Conservation (phyloP, 2,797 vertebrate species). For the Protonibea diacanthus region DNA sequence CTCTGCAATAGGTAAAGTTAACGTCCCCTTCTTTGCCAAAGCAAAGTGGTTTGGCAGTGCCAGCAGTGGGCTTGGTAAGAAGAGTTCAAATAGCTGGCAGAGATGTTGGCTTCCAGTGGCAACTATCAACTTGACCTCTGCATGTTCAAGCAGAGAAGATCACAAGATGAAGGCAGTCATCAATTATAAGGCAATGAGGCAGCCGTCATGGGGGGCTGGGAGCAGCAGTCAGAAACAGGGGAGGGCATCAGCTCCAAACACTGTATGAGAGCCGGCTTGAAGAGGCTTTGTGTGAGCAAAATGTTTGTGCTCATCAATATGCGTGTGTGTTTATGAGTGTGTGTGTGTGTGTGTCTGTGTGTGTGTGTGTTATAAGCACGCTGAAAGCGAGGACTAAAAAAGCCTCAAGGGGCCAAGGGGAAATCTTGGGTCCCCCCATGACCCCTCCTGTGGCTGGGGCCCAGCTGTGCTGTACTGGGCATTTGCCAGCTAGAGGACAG, state of each 20-base stretch:
- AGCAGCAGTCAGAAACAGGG: not conserved
- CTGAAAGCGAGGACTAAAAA: constrained; percentile 64
- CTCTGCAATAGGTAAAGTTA: constrained; percentile 26
- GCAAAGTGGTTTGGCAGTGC: constrained; percentile 32
- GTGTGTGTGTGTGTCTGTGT: constrained; percentile 24
- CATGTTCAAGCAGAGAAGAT: constrained; percentile 55
- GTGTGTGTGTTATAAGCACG: constrained; percentile 33
- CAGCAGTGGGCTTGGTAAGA: constrained; percentile 3
- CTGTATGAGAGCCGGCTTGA: constrained; percentile 6
- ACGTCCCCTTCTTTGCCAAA: constrained; percentile 33
- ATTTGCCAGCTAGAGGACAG: constrained; percentile 82
- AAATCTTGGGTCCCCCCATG: constrained; percentile 68
- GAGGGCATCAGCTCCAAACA: constrained; percentile 8
- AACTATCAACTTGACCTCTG: constrained; percentile 63
- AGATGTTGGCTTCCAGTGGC: constrained; percentile 24
- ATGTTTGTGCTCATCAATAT: constrained; percentile 62
- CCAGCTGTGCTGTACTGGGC: constrained; percentile 79
- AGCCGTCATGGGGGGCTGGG: constrained; percentile 15
- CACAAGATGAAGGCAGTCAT: constrained; percentile 42
- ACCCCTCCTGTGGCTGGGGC: constrained; percentile 77
- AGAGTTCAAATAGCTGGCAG: constrained; percentile 59
- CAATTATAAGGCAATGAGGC: constrained; percentile 44
- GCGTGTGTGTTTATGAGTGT: constrained; percentile 24
- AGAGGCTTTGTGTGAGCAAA: constrained; percentile 55
- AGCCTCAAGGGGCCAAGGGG: constrained; percentile 64